Evolutionary conservation across 53 echinoderm and acorn worm genomes (phyloP).

Genomic region (Paracentrotus lividus): DNA sequence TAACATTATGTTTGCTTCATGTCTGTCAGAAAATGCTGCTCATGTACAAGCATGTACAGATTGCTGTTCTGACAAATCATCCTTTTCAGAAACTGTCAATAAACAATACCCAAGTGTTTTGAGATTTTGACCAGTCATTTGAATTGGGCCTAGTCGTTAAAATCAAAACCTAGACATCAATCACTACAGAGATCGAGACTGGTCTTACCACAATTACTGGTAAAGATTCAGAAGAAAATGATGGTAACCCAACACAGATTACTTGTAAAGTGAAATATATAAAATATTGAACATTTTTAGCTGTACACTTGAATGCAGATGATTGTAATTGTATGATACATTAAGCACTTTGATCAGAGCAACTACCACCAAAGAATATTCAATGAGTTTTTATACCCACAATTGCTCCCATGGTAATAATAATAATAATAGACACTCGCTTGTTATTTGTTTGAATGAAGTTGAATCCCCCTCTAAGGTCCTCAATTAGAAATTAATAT

Average conservation of each 20-base stretch:
- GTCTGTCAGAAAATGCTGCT: neutral
- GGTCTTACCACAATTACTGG: neutral
- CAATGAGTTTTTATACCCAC: neutral
- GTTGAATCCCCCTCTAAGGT: constrained; percentile 1
- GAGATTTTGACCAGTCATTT: too few species aligned
- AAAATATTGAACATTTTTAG: neutral
- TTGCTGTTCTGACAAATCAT: neutral
- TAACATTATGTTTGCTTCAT: neutral
- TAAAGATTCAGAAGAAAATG: neutral
- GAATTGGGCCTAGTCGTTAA: neutral
- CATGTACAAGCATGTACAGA: neutral
- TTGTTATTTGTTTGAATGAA: neutral
- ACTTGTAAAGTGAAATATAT: neutral
- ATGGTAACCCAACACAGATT: neutral
- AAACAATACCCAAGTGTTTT: too few species aligned
- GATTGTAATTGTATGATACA: neutral
- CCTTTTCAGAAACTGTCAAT: too few species aligned
- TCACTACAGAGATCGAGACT: neutral
- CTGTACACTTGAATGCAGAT: neutral
- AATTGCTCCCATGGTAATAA: neutral
- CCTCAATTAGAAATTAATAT: neutral
- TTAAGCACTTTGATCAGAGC: neutral
- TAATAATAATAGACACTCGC: neutral
- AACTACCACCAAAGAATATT: constrained; percentile 21
- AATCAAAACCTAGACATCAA: neutral